Evolutionary conservation across 2,888 invertebrate species (phyloP).

Genomic region (Trilocha varians): DNA sequence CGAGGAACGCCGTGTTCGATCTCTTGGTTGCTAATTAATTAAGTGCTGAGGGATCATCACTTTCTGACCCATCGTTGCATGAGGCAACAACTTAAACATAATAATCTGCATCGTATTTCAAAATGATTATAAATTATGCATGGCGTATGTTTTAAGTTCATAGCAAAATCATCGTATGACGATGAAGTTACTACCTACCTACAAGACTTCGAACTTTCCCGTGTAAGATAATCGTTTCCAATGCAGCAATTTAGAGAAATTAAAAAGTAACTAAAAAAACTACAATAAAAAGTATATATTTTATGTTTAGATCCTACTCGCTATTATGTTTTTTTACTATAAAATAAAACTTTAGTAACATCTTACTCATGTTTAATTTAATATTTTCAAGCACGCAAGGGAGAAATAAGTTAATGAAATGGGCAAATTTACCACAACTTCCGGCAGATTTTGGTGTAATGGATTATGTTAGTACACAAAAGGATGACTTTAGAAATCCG

Average conservation of each 20-base stretch:
- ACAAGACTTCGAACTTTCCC: no score
- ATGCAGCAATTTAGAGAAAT: background rate
- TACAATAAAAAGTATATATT: background rate
- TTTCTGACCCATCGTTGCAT: no score
- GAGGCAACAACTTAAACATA: no score
- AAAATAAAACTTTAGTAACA: background rate
- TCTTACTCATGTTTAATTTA: background rate
- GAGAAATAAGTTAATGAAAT: constrained; percentile 56
- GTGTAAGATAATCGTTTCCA: background rate
- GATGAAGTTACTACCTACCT: no score
- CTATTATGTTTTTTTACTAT: background rate
- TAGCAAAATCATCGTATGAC: no score
- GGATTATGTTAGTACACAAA: constrained; percentile 64
- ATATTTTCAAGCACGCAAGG: constrained; percentile 41
- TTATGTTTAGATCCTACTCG: background rate
- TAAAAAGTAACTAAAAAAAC: background rate
- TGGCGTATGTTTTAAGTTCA: no score
- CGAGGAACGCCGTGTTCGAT: no score
- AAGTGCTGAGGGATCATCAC: no score
- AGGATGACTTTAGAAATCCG: constrained; percentile 68
- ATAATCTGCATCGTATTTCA: no score
- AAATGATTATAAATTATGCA: no score
- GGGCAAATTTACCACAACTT: constrained; percentile 50
- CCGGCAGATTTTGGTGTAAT: constrained; percentile 52
- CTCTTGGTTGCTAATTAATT: no score